These are phyloP conservation scores for Cololabis saira DNA, from an alignment of 2,113 vertebrate genomes.

Conservation along the genomic window DNA sequence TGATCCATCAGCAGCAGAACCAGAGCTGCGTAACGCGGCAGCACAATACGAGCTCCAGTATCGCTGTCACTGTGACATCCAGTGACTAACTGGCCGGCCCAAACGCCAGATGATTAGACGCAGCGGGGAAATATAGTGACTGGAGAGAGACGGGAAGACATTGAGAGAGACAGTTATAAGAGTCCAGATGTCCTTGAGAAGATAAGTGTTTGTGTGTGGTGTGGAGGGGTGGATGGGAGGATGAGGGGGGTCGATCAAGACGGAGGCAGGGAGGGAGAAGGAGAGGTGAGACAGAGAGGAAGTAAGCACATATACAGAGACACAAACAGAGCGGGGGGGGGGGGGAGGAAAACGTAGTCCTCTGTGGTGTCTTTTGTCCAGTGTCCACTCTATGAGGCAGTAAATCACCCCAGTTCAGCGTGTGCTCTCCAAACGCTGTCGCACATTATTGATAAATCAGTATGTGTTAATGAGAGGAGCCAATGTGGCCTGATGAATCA, in stretches of 20 bases:
- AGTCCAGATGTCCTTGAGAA: conserved; percentile 73
- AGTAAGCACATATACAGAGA: conserved; percentile 26
- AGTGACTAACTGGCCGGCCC: conserved; percentile 42
- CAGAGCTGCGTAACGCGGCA: conserved; percentile 31
- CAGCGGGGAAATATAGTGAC: conserved; percentile 28
- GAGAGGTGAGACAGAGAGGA: conserved; percentile 7
- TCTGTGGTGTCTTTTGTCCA: conserved; percentile 30
- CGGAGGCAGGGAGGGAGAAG: conserved; percentile 23
- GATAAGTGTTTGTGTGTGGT: conserved; percentile 32
- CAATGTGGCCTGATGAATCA: conserved; percentile 64
- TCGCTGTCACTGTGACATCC: conserved; percentile 22
- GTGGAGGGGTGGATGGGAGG: conserved; percentile 25
- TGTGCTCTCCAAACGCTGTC: conserved; percentile 58
- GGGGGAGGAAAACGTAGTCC: conserved; percentile 26
- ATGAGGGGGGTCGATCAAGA: conserved; percentile 13
- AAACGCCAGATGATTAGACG: conserved; percentile 58
- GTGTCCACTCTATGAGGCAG: conserved; percentile 51
- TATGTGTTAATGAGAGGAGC: conserved; percentile 69
- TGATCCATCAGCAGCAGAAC: conserved; percentile 28
- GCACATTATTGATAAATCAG: conserved; percentile 71
- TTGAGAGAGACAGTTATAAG: conserved; percentile 39
- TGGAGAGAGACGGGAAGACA: conserved; percentile 29
- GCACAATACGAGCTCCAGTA: not conserved
- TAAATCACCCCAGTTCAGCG: conserved; percentile 62
- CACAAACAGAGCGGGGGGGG: conserved; percentile 8